These are phyloP conservation scores for Phrynocephalus forsythii DNA, from an alignment of 2,797 vertebrate genomes.

Conservation along the genomic window DNA sequence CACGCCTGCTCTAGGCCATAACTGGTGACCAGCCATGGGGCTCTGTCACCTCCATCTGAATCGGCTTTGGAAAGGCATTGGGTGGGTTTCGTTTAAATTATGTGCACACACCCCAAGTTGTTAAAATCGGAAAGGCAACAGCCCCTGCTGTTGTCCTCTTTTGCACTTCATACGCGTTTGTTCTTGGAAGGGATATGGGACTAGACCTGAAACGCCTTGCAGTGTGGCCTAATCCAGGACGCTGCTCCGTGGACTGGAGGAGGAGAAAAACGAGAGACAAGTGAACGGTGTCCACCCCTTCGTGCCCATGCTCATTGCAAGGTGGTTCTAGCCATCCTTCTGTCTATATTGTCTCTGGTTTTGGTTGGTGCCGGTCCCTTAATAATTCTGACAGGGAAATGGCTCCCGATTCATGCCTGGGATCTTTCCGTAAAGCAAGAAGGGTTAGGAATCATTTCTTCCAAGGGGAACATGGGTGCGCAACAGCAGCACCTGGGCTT, in stretches of 20 bases:
- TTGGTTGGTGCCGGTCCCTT: not conserved
- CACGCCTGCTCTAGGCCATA: not conserved
- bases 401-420: not conserved
- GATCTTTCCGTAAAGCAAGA: not conserved
- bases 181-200: not conserved
- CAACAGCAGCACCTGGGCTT: not conserved
- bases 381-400: not conserved
- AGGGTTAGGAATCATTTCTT: not conserved
- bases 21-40: not conserved
- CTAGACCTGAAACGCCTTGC: not conserved
- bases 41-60: not conserved
- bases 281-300: not conserved
- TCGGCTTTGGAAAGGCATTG: not conserved
- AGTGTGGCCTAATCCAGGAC: not conserved
- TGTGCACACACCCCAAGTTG: not conserved
- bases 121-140: not conserved
- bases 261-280: not conserved
- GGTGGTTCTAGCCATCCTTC: not conserved
- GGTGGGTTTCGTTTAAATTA: not conserved
- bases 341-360: not conserved
- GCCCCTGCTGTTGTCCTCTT: not conserved
- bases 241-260: not conserved
- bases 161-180: not conserved
- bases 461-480: too few relatives aligned
- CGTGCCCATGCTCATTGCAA: not conserved